Base-by-base conservation (phyloP, 92 coral and sea anemone species). In the Actinernus sp. region DNA sequence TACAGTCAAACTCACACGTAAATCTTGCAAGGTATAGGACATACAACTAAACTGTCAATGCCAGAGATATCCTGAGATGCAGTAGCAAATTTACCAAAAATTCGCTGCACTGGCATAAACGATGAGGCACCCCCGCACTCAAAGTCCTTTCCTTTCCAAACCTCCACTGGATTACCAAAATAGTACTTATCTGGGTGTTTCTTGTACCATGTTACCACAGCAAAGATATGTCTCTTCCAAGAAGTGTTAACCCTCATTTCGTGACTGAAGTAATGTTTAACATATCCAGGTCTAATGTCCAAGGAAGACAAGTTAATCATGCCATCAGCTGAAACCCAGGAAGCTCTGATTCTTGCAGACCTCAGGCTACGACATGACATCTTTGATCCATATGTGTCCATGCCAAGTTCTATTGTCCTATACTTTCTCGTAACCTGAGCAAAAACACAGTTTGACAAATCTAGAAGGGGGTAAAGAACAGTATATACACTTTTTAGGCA, bases 141-240 rank as follows among this genome's bases (percentile, higher is more conserved):
- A 65, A 65, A 49, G 6, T 14, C 59, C 13, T 31, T 29, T 8
- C 39, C 26, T 20, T 32, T 20, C 73, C 73, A 65, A 18, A 65
- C 59, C 23, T 65, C 59, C 47, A 65, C 30, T 65, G 73, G 73
- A 18, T 32, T 65, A 18, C 73, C 59, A 6, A 47, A 65, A 1
- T 46, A 48, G 14, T 47, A 41, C 17, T 47, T 47, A 25, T 16
- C 19, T 19, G 73, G 59, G 27, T 65, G 73, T 49, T 29, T 30
- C 50, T 25, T 55, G 14, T 50, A 63, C 87, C 87, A 72, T 22
- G 62, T 71, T 20, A 80, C 81, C 41, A 62, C 74, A 0, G 87
- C 87, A 80, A 72, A 80, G 10, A 47, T 48, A 55, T 80, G 87
- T 39, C 25, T 55, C 3, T 1, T 31, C 32, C 62, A 64, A 24